Evolutionary conservation across 2,113 vertebrate genomes (phyloP), one percentile per base, ranked within the genome.

Genomic region (Nibea albiflora): DNA sequence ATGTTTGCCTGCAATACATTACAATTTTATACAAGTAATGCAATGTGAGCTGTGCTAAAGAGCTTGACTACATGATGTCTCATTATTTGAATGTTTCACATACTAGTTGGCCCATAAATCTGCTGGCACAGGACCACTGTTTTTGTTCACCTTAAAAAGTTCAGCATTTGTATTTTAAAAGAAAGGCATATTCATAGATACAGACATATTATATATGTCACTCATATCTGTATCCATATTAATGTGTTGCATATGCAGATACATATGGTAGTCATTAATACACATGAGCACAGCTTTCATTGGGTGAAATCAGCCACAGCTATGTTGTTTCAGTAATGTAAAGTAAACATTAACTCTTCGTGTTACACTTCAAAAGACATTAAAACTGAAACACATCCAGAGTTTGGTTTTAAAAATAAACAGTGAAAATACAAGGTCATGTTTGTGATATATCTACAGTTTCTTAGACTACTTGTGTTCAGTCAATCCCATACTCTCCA

Each of bases 1-100:
- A 78, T 71, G 67, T 80, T 89, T 92, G 50, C 70, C 78, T 84
- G 78, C 57, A 85, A 78, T 73, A 87, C 66, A 81, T 82, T 57
- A 81, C 22, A 86, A 66, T 57, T 60, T 85, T 44, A 47, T 77
- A 83, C 54, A 77, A 76, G 64, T 77, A 76, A 84, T 78, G 61
- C 61, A 80, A 80, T 67, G 53, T 72, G 57, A 83, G 71, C 67
- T 82, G 76, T 80, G 61, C 61, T 83, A 61, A 89, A 78, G 22
- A 68, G 49, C 57, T 72, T 71, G 42, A 86, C 64, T 58, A 71
- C 50, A 52, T 69, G 7, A 62, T 47, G 12, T 60, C 26, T 57
- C 10, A 53, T 20, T 49, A 26, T 39, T 58, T 46, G 58, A 31
- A 3, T 69, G 44, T 68, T 68, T 50, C 26, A 82, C 66, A 85